Evolutionary conservation across 2,797 vertebrate genomes (phyloP), one percentile per base, ranked within the genome.

Genomic region (Distichodus sexfasciatus): DNA sequence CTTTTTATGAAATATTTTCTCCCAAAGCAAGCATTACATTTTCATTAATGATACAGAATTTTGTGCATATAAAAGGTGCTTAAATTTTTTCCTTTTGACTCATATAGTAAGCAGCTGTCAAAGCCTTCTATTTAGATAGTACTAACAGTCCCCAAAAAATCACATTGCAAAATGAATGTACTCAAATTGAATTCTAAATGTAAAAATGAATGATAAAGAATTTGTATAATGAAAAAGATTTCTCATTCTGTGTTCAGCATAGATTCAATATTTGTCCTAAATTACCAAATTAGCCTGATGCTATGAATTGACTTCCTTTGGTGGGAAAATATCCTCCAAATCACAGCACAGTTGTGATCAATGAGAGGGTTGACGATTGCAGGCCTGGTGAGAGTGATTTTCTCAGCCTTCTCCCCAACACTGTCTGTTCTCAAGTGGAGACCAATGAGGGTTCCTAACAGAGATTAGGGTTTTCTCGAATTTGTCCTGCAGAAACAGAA

Each of bases 361-460:
- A n/a, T 51, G 14, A 29, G 6, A 26, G 2, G 6, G 1, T 41
- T 17, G 26, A 11, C 33, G n/a, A 19, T 3, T 9, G 31, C 23
- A 4, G 12, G 26, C 35, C 19, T 53, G n/a, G 51, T 36, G 55
- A 55, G 54, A 50, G 23, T 31, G 43, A 40, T 65, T 21, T n/a
- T 33, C 33, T 28, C 53, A 21, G 54, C 19, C 47, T 40, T 6
- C 28, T 72, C 31, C 12, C 29, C 60, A 31, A 51, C 14, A 15
- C 15, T 29, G 11, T 71, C 64, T 41, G 24, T 44, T 48, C 33
- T 58, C 61, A 47, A 41, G 54, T 59, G 38, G 23, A 46, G 50
- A 69, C 71, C 47, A 72, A 68, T 71, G 33, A 69, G 31, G 59
- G 66, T 64, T 69, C 58, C 72, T 69, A 74, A 65, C 41, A 41